Evolutionary conservation across 2,113 vertebrate species (phyloP).

Genomic region (Oncorhynchus kisutch): DNA sequence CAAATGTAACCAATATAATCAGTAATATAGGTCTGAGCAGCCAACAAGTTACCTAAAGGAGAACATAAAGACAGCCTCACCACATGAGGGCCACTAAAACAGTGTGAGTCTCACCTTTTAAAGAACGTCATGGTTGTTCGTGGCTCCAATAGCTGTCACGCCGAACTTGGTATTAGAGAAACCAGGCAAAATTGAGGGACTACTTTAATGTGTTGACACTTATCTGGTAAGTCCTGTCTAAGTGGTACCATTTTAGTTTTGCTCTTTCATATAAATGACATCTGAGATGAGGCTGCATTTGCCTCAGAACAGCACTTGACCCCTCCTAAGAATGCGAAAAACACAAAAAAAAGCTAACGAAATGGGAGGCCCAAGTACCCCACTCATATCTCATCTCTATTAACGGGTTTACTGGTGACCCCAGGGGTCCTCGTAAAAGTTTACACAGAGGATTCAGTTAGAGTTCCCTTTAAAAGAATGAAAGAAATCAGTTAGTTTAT

Average conservation of each 20-base stretch:
- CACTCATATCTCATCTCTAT: constrained; percentile 84
- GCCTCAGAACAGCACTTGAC: constrained; percentile 71
- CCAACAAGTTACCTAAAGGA: neutral
- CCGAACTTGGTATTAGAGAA: neutral
- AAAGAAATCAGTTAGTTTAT: constrained; percentile 83
- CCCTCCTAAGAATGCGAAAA: constrained; percentile 68
- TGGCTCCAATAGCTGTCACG: constrained; percentile 3
- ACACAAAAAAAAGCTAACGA: constrained; percentile 59
- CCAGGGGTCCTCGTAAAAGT: constrained; percentile 82
- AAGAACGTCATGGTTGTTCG: constrained; percentile 13
- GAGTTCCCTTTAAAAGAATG: constrained; percentile 78
- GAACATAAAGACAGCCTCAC: constrained; percentile 34
- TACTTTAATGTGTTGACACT: constrained; percentile 14
- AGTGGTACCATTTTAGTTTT: constrained; percentile 29
- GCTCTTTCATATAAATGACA: constrained; percentile 38
- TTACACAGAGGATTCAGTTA: constrained; percentile 79
- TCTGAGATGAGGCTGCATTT: constrained; percentile 44
- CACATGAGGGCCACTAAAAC: constrained; percentile 54
- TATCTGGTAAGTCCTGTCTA: constrained; percentile 31
- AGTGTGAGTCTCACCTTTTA: constrained; percentile 59
- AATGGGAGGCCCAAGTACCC: constrained; percentile 78
- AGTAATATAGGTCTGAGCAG: neutral
- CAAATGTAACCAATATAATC: neutral
- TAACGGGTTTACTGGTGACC: constrained; percentile 83
- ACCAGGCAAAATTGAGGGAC: neutral